Conservation (phyloP, 1,140 invertebrate genomes). For the Hycleus phaleratus region DNA sequence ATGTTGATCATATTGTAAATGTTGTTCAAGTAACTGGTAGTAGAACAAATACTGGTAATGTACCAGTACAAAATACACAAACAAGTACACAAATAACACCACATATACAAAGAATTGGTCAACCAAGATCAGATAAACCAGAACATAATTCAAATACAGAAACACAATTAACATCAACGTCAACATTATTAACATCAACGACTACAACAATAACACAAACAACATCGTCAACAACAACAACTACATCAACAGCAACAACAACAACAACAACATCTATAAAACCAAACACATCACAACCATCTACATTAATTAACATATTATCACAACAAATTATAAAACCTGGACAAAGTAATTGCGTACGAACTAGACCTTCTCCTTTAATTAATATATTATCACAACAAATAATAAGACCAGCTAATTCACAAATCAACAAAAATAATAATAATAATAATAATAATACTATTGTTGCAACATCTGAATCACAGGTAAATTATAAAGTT, state of each 20-base stretch:
- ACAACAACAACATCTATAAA: slow-evolving; percentile 25
- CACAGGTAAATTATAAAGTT: slow-evolving; percentile 12
- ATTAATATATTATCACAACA: slow-evolving; percentile 39
- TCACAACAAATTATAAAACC: slow-evolving; percentile 34
- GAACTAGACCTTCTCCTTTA: slow-evolving; percentile 21
- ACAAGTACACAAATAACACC: slow-evolving; percentile 40
- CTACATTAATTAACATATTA: slow-evolving; percentile 40
- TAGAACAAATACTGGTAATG: slow-evolving; percentile 19
- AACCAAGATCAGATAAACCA: slow-evolving; percentile 35
- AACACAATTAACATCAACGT: slow-evolving; percentile 32
- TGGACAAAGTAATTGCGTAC: slow-evolving; percentile 17
- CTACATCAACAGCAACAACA: slow-evolving; percentile 21
- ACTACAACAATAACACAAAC: slow-evolving; percentile 8
- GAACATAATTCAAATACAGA: slow-evolving; percentile 28
- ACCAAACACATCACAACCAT: slow-evolving; percentile 35
- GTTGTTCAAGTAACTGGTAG: slow-evolving; percentile 49
- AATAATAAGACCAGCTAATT: slow-evolving; percentile 29
- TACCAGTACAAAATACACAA: slow-evolving; percentile 31
- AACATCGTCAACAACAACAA: slow-evolving; percentile 23
- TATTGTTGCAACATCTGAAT: slow-evolving; percentile 10
- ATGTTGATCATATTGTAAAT: slow-evolving; percentile 49
- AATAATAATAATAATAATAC: neutral
- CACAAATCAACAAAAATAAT: slow-evolving; percentile 2
- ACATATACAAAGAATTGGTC: slow-evolving; percentile 43
- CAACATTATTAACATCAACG: slow-evolving; percentile 17